These are phyloP conservation scores for Anguilla rostrata DNA, from an alignment of 2,113 vertebrate species.

Conservation along the genomic window DNA sequence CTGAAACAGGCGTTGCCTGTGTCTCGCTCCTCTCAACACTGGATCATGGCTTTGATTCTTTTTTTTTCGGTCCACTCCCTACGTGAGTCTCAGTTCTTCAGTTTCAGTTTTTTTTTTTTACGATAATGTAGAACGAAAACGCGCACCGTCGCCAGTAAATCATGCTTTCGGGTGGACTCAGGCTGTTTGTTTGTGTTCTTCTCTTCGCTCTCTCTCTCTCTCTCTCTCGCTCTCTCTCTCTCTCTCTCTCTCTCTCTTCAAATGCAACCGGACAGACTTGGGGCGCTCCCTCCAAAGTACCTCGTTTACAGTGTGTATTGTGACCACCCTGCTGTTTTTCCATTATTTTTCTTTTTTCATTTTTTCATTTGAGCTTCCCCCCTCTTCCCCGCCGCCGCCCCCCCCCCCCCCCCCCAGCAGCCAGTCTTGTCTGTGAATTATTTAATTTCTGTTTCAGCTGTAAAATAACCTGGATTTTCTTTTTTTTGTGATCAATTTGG, in stretches of 20 bases:
- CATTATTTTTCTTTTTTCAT: slow-evolving; percentile 34
- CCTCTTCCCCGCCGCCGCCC: slow-evolving; percentile 33
- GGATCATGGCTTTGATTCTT: slow-evolving; percentile 80
- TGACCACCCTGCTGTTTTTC: slow-evolving; percentile 77
- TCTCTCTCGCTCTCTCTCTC: too few species aligned
- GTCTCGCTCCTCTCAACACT: slow-evolving; percentile 81
- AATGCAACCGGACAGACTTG: slow-evolving; percentile 81
- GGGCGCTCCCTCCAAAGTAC: slow-evolving; percentile 92
- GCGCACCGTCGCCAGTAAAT: slow-evolving; percentile 66
- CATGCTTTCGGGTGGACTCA: slow-evolving; percentile 71
- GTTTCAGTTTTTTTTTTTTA: slow-evolving; percentile 80
- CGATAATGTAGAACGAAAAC: slow-evolving; percentile 40
- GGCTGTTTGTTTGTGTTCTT: slow-evolving; percentile 63
- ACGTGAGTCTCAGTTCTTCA: slow-evolving; percentile 70
- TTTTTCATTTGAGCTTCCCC: slow-evolving; percentile 45
- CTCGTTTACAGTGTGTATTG: slow-evolving; percentile 94
- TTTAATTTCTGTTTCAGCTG: slow-evolving; percentile 95
- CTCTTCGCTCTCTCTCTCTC: slow-evolving; percentile 52
- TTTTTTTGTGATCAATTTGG: slow-evolving; percentile 75
- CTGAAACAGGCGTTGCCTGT: slow-evolving; percentile 82
- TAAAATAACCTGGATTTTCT: slow-evolving; percentile 78
- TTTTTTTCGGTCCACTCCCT: slow-evolving; percentile 53
- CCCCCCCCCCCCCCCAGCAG: too few species aligned
- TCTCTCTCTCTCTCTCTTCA: slow-evolving; percentile 57
- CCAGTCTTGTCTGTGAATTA: slow-evolving; percentile 89